Evolutionary conservation across 2,888 invertebrate genomes (phyloP), one percentile per base, ranked within the genome.

Genomic region (Polydesmus complanatus): DNA sequence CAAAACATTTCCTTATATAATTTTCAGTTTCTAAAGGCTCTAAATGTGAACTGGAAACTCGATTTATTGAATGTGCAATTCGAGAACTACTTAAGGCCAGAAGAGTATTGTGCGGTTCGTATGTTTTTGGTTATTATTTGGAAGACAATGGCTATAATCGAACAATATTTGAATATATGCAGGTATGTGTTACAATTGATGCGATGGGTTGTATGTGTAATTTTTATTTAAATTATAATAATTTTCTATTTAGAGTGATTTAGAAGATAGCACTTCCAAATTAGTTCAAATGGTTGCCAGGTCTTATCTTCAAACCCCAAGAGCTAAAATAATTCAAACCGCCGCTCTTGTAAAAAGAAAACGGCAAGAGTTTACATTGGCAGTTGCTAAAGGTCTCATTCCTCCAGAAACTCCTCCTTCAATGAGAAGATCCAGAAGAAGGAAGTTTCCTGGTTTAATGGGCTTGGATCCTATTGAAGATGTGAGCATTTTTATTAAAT

Each of bases 131-230:
- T 11, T 83, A 80, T 70, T 83, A 82, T 69, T 71, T 83, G 56
- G 80, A 81, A 69, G 82, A 82, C 66, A 78, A 79, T 68, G 81
- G 81, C 3, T 81, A 81, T 69, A 81, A 81, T 69, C 81, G 81
- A 71, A 78, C 79, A 51, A 82, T 83, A 62, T 83, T 83, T 71
- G 83, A 83, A 71, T 81, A 81, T 67, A 81, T 83, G 80, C 83
- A 82, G 79, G 82, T 81, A 70, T n/a, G n/a, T n/a, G n/a, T n/a
- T n/a, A n/a, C n/a, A n/a, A n/a, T n/a, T n/a, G n/a, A n/a, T n/a
- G n/a, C n/a, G n/a, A n/a, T n/a, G n/a, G n/a, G n/a, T 58, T 37
- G 22, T 27, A 27, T 25, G 14, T 23, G 8, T 54, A 23, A 25
- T 23, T 54, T 18, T 8, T 54, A 54, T 25, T 23, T 8, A 26